Evolutionary conservation across 2,888 invertebrate genomes (phyloP).

Genomic region (Drosophila demipolita): DNA sequence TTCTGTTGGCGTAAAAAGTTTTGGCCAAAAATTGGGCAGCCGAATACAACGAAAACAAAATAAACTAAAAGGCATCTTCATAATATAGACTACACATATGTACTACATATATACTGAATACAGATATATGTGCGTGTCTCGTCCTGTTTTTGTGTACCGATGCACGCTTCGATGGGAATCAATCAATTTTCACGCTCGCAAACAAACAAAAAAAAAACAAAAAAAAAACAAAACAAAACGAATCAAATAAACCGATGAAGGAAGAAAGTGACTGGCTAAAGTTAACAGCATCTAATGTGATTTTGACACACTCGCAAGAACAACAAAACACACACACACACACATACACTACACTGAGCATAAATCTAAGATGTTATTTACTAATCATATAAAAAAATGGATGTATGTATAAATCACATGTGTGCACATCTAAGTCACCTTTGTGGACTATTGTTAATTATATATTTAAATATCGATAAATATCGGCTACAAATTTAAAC

Average conservation of each 20-base stretch:
- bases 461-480: not conserved
- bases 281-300: conserved; percentile 79
- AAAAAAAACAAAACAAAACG: conserved; percentile 17
- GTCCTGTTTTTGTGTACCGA: conserved; percentile 40
- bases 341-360: conserved; percentile 30
- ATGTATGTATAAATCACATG: not conserved
- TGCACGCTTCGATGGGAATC: conserved; percentile 76
- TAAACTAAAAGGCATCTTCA: conserved; percentile 27
- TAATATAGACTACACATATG: conserved; percentile 16
- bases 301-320: conserved; percentile 69
- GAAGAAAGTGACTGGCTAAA: conserved; percentile 54
- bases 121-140: not conserved
- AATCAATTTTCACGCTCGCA: conserved; percentile 74
- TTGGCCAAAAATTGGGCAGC: conserved; percentile 10
- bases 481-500: not conserved
- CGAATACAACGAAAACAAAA: conserved; percentile 24
- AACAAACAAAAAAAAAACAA: conserved; percentile 48
- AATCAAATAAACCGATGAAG: conserved; percentile 7
- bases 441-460: not conserved
- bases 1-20: conserved; percentile 35
- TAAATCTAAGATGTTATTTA: conserved; percentile 1
- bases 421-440: not conserved
- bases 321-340: conserved; percentile 4
- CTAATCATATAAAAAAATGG: not conserved
- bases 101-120: conserved; percentile 1